A percentile compares a stretch with the other conserved stretches of the same genome.
These are phyloP conservation scores for Chymomyza procnemis DNA, from an alignment of 2,888 invertebrate genomes.

Conservation along the genomic window DNA sequence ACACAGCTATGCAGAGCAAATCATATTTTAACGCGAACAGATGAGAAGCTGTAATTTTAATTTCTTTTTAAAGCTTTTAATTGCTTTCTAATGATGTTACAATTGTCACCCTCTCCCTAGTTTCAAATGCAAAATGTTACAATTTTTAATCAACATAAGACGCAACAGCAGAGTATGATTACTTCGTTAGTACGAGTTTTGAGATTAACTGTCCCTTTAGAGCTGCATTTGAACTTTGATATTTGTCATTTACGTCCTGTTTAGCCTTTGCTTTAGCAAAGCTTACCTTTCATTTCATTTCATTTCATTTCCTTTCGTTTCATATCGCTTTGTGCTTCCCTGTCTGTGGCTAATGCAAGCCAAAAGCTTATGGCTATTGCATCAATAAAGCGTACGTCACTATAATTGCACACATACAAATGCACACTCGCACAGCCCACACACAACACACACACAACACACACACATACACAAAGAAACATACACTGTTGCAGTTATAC, in stretches of 20 bases:
- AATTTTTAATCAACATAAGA: neutral
- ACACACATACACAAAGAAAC: neutral
- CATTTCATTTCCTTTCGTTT: neutral
- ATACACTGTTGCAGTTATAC: constrained; percentile 37
- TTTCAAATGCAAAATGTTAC: no score
- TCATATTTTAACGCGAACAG: no score
- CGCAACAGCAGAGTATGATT: neutral
- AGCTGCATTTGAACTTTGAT: constrained; percentile 67
- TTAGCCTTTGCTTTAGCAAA: constrained; percentile 3
- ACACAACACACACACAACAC: neutral
- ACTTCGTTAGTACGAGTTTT: neutral
- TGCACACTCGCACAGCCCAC: neutral
- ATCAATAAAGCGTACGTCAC: constrained; percentile 72
- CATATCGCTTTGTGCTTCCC: constrained; percentile 1
- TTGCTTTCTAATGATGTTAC: no score
- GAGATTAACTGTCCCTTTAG: constrained; percentile 5
- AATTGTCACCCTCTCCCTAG: no score
- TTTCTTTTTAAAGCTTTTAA: no score
- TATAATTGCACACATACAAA: constrained; percentile 53
- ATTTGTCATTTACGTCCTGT: constrained; percentile 59
- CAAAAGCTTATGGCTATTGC: constrained; percentile 54
- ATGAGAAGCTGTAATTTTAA: no score
- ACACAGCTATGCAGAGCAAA: no score
- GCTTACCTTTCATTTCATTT: neutral
- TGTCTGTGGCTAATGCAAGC: constrained; percentile 60